Evolutionary conservation across 2,888 invertebrate species (phyloP), one percentile per base, ranked within the genome.

Genomic region (Penaeus monodon): DNA sequence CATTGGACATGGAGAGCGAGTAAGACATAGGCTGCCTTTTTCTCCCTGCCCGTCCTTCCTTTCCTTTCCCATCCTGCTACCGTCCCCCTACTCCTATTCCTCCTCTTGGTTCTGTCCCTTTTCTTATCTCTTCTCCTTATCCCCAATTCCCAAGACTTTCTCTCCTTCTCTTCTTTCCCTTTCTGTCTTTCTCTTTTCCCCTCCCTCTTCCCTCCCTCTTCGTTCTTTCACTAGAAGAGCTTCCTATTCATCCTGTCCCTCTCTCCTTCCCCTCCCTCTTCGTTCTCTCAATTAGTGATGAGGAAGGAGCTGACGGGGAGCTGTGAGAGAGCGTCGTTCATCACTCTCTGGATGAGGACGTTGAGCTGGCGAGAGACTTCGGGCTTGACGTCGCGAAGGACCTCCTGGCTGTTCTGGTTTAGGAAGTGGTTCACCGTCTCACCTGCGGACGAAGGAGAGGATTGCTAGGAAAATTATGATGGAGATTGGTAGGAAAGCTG

Each of bases 381-480:
- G 20, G 89, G 89, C 65, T 86, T 84, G 12, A 89, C 38, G 24
- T 88, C 88, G 14, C 63, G 76, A 4, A 89, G 86, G 63, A 89
- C 84, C 74, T 88, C 76, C 38, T 84, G 70, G 24, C 86, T 84
- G 82, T 89, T 88, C 73, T 84, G 79, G 80, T 89, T 89, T 38
- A 89, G 33, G 88, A 89, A 89, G 81, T 81, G 88, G 66, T 89
- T 88, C 38, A 84, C 82, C 17, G 86, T 88, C 20, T 81, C 76
- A 17, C 86, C 89, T 89, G 86, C 14, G 29, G 76, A 76, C n/a
- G 29, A 2, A 22, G 29, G 22, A 70, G 29, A 17, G 29, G 29
- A 14, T 44, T 6, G 10, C 10, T 44, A 10, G 44, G 44, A 38
- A 1, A 38, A 38, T 38, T 3, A 38, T 44, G 10, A 44, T 6